Conservation (phyloP, 2,888 invertebrate genomes). For the Meliscaeva auricollis region DNA sequence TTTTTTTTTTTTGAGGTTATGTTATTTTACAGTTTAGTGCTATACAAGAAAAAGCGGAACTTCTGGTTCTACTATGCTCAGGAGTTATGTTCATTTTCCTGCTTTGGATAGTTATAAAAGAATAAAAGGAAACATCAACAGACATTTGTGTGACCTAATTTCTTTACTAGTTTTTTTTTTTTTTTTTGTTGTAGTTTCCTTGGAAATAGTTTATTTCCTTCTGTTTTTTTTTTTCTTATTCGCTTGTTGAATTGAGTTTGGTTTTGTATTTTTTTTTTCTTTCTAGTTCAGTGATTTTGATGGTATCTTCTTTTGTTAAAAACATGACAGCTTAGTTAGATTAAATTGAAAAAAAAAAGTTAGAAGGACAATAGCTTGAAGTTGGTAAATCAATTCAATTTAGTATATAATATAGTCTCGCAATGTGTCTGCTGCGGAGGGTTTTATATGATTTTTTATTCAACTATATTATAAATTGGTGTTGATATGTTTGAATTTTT, state of each 20-base stretch:
- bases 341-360: constrained; percentile 15
- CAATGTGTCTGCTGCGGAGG: not conserved
- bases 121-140: constrained; percentile 69
- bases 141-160: constrained; percentile 68
- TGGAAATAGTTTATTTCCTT: not conserved
- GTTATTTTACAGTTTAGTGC: constrained; percentile 7
- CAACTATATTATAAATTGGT: not conserved
- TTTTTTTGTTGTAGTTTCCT: constrained; percentile 23
- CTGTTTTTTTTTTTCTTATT: not conserved
- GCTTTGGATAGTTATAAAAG: constrained; percentile 33
- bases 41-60: constrained; percentile 15
- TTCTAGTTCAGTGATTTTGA: constrained; percentile 27
- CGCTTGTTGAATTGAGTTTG: not conserved
- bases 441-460: not conserved
- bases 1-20: constrained; percentile 1
- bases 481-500: not conserved
- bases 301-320: constrained; percentile 30
- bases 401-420: too few relatives aligned
- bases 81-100: constrained; percentile 25
- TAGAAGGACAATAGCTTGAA: not conserved
- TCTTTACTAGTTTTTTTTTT: constrained; percentile 20
- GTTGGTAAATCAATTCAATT: constrained; percentile 11
- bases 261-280: not conserved
- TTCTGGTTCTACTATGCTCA: not conserved
- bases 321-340: constrained; percentile 13